Evolutionary conservation across 2,888 invertebrate species (phyloP).

Genomic region (Scaptomyza tumidula): DNA sequence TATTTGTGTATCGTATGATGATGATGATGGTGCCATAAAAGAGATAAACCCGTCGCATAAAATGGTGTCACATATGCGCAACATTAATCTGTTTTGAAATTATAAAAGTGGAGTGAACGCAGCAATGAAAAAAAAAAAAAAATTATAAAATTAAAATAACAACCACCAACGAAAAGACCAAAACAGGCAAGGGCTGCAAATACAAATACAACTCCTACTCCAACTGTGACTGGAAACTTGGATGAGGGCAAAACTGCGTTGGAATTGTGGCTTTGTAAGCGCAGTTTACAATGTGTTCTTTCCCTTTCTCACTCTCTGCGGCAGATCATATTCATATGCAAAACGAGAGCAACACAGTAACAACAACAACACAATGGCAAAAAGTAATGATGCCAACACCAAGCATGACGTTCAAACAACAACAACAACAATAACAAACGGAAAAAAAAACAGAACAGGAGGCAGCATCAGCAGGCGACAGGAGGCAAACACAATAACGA

Average conservation of each 20-base stretch:
- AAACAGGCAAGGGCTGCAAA: constrained; percentile 19
- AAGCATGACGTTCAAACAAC: constrained; percentile 72
- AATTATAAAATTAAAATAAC: constrained; percentile 77
- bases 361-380: constrained; percentile 54
- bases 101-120: constrained; percentile 75
- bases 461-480: constrained; percentile 51
- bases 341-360: constrained; percentile 55
- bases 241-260: constrained; percentile 24
- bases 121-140: constrained; percentile 30
- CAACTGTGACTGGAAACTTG: constrained; percentile 10
- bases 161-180: constrained; percentile 59
- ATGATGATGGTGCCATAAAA: constrained; percentile 80
- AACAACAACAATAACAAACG: constrained; percentile 25
- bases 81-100: constrained; percentile 83
- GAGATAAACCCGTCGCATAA: constrained; percentile 81
- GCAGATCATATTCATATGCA: constrained; percentile 77
- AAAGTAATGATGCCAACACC: constrained; percentile 80
- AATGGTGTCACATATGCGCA: constrained; percentile 81
- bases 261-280: constrained; percentile 67
- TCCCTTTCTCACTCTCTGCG: constrained; percentile 10
- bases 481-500: constrained; percentile 78
- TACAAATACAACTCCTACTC: constrained; percentile 2
- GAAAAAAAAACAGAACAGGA: constrained; percentile 27
- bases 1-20: constrained; percentile 21
- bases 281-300: constrained; percentile 68